A percentile compares a stretch with the other conserved stretches of the same genome.
phyloP scores from a whole-genome alignment of 2,113 vertebrate species.

The Ptyas mucosa region DNA sequence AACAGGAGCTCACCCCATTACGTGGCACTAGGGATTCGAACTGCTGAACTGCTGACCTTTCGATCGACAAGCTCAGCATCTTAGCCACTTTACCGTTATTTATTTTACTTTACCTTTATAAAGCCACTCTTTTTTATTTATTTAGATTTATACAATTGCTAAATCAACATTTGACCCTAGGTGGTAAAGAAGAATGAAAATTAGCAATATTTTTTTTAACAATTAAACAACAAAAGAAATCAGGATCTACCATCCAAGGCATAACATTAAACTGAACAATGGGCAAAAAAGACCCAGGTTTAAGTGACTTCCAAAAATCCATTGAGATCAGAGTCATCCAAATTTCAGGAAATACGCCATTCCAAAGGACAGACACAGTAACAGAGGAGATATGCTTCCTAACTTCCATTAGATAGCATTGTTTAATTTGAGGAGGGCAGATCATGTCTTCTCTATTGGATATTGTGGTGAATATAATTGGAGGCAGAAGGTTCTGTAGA shows the following conservation, averaged over 20 bases:
- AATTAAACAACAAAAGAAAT: not conserved
- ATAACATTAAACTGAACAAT: not conserved
- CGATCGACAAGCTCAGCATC: too few species aligned
- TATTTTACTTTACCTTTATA: too few species aligned
- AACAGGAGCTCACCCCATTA: too few species aligned
- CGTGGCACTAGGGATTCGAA: too few species aligned
- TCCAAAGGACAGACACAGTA: not conserved
- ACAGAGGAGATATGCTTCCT: not conserved
- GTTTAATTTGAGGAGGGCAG: too few species aligned
- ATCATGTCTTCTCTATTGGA: not conserved
- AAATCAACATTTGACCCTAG: not conserved
- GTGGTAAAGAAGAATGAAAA: not conserved
- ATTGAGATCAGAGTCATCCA: not conserved
- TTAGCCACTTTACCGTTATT: too few species aligned
- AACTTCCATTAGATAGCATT: not conserved
- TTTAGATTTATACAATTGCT: not conserved
- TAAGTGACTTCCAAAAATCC: not conserved
- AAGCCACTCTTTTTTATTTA: too few species aligned
- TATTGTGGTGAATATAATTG: not conserved
- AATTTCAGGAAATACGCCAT: not conserved
- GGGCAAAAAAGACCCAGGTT: not conserved
- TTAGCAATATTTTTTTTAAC: not conserved
- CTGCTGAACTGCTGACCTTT: too few species aligned
- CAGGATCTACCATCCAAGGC: not conserved
- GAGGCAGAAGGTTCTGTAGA: not conserved